A percentile compares a stretch with the other conserved stretches of the same genome.
Evolutionary conservation across 1,140 invertebrate species (phyloP).

Genomic region (Arctopsyche grandis): DNA sequence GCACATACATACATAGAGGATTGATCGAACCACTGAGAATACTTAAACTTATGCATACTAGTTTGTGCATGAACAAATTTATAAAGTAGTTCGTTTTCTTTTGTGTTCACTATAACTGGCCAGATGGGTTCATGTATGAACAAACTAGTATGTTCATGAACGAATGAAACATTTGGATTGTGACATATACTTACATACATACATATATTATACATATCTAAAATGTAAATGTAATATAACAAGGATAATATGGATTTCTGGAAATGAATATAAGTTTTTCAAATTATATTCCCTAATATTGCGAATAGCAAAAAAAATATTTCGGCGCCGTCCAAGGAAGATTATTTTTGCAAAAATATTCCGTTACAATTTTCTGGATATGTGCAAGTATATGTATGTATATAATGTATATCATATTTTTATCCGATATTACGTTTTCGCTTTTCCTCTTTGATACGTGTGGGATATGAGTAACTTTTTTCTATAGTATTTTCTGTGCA

Average conservation of each 20-base stretch:
- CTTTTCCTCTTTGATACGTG: not conserved
- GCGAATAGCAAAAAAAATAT: not conserved
- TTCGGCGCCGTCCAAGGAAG: not conserved
- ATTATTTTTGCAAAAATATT: conserved; percentile 14
- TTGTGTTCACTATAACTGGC: too few species aligned
- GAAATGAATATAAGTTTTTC: not conserved
- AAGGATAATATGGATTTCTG: not conserved
- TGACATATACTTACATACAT: too few species aligned
- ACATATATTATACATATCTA: too few species aligned
- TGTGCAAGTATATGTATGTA: too few species aligned
- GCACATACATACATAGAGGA: too few species aligned
- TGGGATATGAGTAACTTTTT: not conserved
- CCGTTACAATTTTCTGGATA: conserved; percentile 8
- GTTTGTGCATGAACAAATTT: too few species aligned
- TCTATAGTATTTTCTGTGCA: not conserved
- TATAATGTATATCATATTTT: not conserved
- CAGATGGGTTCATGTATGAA: too few species aligned
- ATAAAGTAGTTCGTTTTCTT: too few species aligned
- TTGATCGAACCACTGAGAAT: too few species aligned
- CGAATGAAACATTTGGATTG: too few species aligned
- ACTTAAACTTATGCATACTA: too few species aligned
- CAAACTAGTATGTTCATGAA: too few species aligned
- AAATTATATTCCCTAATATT: not conserved
- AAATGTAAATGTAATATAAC: not conserved
- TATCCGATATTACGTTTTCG: conserved; percentile 14